Base-by-base conservation (phyloP, 53 echinoderm and acorn worm species). In the Paelopatides confundens region DNA sequence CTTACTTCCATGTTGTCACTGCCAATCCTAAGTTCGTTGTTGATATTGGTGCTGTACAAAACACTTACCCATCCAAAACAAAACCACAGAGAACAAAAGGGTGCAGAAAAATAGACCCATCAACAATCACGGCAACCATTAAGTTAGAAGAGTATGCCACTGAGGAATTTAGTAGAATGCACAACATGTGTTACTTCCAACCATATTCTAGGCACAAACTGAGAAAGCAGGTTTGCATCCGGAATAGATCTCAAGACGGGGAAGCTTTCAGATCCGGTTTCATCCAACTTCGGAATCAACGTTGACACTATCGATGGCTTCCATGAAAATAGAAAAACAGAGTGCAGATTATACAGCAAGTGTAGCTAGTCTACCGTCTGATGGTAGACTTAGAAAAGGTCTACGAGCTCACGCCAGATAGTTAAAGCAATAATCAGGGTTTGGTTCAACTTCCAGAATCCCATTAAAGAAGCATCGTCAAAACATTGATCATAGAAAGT, bases 1-100 rank as follows among this genome's bases (percentile, higher is more conserved):
- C 91, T 3, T 89, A 92, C 71, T 97, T 91, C 66, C 86, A 91
- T n/a, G 88, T 97, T 28, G 76, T 97, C 27, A 87, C 93, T 35
- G 71, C 93, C 29, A 97, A 97, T 64, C 86, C 97, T 6, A 47
- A 82, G 21, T 97, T 88, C 65, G 93, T 97, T 11, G 93, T 95
- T 5, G 76, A 90, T 47, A 82, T 96, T 0, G 94, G 94, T 10
- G 93, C 97, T 14, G 92, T 95, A 3, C 52, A 53, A 14, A 46
- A 79, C 13, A 79, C 12, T 33, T 31, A 21, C 2, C 32, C 50
- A 2, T 79, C 79, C 31, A 51, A 49, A 12, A 50, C 17, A 15
- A 21, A 27, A 12, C 48, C 21, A 21, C 52, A 79, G 15, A 5
- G 7, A 27, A 48, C 29, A 21, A 48, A 33, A 52, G 31, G 31